phyloP scores from a whole-genome alignment of 1,140 invertebrate species.

The Parasteatoda tepidariorum region DNA sequence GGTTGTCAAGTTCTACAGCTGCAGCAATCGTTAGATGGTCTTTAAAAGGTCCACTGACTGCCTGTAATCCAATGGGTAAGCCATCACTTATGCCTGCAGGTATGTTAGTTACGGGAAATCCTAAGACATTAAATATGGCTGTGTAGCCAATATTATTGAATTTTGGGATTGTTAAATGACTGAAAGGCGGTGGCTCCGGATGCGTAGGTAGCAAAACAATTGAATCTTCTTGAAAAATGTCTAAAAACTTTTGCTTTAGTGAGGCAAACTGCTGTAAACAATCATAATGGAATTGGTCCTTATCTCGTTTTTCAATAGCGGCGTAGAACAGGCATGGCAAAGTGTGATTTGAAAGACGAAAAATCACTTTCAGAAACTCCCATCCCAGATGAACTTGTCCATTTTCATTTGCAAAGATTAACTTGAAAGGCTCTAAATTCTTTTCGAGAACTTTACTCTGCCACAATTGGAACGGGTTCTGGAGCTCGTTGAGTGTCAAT shows the following conservation, averaged over 20 bases:
- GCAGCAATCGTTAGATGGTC: constrained; percentile 65
- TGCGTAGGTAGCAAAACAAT: constrained; percentile 87
- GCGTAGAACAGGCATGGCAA: constrained; percentile 72
- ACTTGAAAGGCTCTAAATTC: neutral
- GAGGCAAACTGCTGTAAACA: constrained; percentile 70
- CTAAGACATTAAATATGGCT: constrained; percentile 47
- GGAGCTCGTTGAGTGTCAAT: neutral
- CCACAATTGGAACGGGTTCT: constrained; percentile 23
- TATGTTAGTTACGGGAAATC: too few species aligned
- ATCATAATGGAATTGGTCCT: constrained; percentile 67
- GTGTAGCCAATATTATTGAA: constrained; percentile 89
- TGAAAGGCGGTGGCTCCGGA: constrained; percentile 83
- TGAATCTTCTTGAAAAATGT: constrained; percentile 73
- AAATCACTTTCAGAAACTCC: constrained; percentile 64
- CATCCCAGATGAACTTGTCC: neutral
- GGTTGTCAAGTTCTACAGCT: too few species aligned
- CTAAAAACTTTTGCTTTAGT: constrained; percentile 26
- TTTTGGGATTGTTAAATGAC: constrained; percentile 82
- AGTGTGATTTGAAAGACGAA: constrained; percentile 33
- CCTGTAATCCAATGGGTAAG: constrained; percentile 69
- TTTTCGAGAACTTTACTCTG: constrained; percentile 19
- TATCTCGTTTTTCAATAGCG: constrained; percentile 72
- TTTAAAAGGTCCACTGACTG: constrained; percentile 65
- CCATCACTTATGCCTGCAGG: constrained; percentile 66
- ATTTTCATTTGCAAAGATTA: neutral